Base-by-base conservation (phyloP, 2,888 invertebrate genomes). In the Lagria hirta region DNA sequence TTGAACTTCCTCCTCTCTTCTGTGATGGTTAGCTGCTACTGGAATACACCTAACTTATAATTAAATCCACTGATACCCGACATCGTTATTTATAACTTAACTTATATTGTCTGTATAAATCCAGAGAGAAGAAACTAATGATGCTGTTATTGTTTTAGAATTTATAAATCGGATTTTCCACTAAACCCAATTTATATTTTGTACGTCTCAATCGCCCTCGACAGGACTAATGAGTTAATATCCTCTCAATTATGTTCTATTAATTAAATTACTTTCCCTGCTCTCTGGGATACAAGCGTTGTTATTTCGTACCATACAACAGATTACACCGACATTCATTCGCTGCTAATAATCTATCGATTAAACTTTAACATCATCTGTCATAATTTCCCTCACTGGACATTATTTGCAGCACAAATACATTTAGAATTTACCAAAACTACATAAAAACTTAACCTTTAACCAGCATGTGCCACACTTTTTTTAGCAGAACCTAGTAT, bases 1-100 rank as follows among this genome's bases (percentile, higher is more conserved):
- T 55, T 53, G 53, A 57, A 53, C 55, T 57, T 55, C 48, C 45
- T 33, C 30, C 32, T 36, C 48, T 50, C 51, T 42, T 45, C 13
- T 4, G 4, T n/a, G 3, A 35, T 46, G 51, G 55, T 54, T 54
- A 49, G 48, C 54, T 49, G 49, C 50, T 47, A 49, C 47, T 48
- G 51, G 44, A 55, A 55, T 52, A 55, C 54, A 57, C 55, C 51
- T 51, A 56, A 60, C 48, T 58, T 56, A 56, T 55, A 58, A 58
- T 57, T 57, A 58, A 58, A 58, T 55, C 55, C 56, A 51, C 52
- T 53, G 57, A 57, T 55, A 55, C 52, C 57, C 42, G n/a, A n/a
- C n/a, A 37, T 47, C 49, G 51, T 57, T 55, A 55, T 55, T 57
- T 52, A 57, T 51, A 43, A 51, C 44, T 46, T 36, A 53, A 53